These are phyloP conservation scores for Decapterus maruadsi DNA, from an alignment of 2,797 vertebrate species.

Conservation along the genomic window DNA sequence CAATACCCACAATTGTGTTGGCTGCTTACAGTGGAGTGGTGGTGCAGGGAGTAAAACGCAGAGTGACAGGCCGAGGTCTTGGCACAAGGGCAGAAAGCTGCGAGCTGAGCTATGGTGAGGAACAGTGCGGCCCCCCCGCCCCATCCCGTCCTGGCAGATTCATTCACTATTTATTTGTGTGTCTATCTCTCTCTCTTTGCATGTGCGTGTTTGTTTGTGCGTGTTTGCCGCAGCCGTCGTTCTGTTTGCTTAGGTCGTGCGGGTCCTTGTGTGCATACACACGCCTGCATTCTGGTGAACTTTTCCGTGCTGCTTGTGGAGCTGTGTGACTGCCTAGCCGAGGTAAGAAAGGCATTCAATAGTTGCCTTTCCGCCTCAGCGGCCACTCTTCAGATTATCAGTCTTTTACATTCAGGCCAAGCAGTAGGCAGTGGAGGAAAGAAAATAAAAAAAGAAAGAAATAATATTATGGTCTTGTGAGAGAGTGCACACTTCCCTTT, in stretches of 20 bases:
- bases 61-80: constrained; percentile 73
- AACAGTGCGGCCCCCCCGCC: constrained; percentile 25
- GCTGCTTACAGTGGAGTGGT: constrained; percentile 65
- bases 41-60: constrained; percentile 68
- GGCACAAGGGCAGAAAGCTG: constrained; percentile 65
- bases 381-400: constrained; percentile 80
- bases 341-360: constrained; percentile 70
- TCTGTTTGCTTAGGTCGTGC: constrained; percentile 37
- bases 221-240: not conserved
- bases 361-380: constrained; percentile 76
- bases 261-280: constrained; percentile 25
- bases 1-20: constrained; percentile 70
- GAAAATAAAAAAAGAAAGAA: constrained; percentile 40
- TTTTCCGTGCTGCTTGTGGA: constrained; percentile 39
- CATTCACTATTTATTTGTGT: constrained; percentile 67
- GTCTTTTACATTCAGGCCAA: constrained; percentile 76
- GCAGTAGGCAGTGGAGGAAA: constrained; percentile 58
- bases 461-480: constrained; percentile 51
- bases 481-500: constrained; percentile 48
- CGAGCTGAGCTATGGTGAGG: constrained; percentile 64
- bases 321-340: constrained; percentile 43
- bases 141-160: constrained; percentile 27
- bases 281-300: constrained; percentile 54
- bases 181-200: not conserved
- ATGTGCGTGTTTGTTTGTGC: not conserved